Evolutionary conservation across 2,888 invertebrate species (phyloP).

Genomic region (Penaeus monodon): DNA sequence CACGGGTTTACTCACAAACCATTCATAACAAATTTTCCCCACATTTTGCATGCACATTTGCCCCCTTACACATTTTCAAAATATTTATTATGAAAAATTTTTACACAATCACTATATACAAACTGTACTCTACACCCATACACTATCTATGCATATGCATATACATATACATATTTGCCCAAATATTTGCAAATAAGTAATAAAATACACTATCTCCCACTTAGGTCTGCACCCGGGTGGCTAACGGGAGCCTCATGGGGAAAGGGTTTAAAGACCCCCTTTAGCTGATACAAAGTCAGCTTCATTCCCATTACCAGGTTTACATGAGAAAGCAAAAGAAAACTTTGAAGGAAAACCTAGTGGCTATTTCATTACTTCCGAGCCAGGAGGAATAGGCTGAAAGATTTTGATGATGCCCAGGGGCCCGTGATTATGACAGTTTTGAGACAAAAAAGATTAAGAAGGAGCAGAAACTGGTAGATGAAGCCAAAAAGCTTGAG

Average conservation of each 20-base stretch:
- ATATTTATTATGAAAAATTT: too few relatives aligned
- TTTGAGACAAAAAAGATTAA: background rate
- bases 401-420: constrained; percentile 14
- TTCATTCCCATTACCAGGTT: background rate
- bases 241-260: background rate
- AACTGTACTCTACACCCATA: too few relatives aligned
- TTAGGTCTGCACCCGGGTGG: background rate
- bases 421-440: background rate
- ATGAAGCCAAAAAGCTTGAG: constrained; percentile 16
- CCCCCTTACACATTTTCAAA: too few relatives aligned
- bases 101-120: background rate
- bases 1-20: too few relatives aligned
- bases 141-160: too few relatives aligned
- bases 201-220: too few relatives aligned
- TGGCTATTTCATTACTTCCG: background rate
- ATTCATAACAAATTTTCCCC: too few relatives aligned
- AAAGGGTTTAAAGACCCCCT: background rate
- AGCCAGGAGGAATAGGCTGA: constrained; percentile 1
- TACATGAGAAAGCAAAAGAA: background rate
- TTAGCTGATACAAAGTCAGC: background rate
- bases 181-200: too few relatives aligned
- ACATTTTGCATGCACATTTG: too few relatives aligned
- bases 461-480: background rate
- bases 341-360: background rate
- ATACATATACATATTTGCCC: too few relatives aligned